Evolutionary conservation across 1,140 invertebrate species (phyloP), one percentile per base, ranked within the genome.

Genomic region (Adelges cooleyi): DNA sequence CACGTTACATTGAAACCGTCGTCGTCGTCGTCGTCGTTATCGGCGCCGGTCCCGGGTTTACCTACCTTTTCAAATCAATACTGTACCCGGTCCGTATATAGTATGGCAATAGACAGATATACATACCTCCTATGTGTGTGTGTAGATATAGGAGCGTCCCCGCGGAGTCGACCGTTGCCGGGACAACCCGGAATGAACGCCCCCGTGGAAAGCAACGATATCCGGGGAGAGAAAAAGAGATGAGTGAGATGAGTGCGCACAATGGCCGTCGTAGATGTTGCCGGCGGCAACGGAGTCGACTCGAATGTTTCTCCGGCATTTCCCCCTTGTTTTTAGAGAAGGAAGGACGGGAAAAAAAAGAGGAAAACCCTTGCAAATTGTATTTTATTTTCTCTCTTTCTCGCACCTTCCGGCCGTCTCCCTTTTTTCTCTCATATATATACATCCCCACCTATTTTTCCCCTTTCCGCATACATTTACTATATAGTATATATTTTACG

Each of bases 11-110:
- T 9, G 15, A 23, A 40, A 40, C 13, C 20, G 50, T 36, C 27
- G 17, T 52, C 50, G n/a, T n/a, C n/a, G 29, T 33, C 11, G 13
- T 42, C 53, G n/a, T 22, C 27, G 23, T 44, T 44, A 17, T 44
- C 40, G n/a, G n/a, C 40, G 15, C 11, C 40, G 40, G 40, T 33
- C 29, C 29, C 29, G 29, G 29, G 5, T 33, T 11, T 54, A 54
- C 52, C 53, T 48, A 48, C 17, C 44, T 56, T 56, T 56, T 56
- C 40, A 56, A 56, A 56, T 56, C 53, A 56, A 56, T 56, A 56
- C 53, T 56, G 33, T 56, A n/a, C n/a, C 38, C 20, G 36, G 22
- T n/a, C 22, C n/a, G 4, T 36, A 17, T 33, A 33, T 33, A 33
- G 53, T n/a, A 15, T 8, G 29, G 29, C 2, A 29, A 29, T 23